Evolutionary conservation across 2,113 vertebrate genomes (phyloP).

Genomic region (Lasiurus cinereus): DNA sequence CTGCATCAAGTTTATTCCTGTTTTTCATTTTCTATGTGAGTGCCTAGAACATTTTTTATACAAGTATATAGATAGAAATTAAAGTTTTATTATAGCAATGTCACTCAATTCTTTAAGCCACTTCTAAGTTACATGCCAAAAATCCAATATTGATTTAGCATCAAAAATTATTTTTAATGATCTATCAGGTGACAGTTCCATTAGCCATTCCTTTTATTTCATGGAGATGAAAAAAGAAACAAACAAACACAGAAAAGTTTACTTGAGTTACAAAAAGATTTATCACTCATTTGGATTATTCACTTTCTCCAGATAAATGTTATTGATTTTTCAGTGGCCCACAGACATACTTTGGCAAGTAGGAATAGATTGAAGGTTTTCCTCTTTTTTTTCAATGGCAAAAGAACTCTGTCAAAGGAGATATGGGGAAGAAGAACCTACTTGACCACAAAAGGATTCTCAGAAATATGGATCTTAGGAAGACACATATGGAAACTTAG

Average conservation of each 20-base stretch:
- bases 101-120: slow-evolving; percentile 65
- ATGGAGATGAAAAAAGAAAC: background rate
- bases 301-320: slow-evolving; percentile 25
- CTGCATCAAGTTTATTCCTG: slow-evolving; percentile 45
- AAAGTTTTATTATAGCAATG: slow-evolving; percentile 54
- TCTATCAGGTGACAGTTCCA: slow-evolving; percentile 31
- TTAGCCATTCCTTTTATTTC: slow-evolving; percentile 50
- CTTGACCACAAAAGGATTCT: background rate
- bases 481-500: background rate
- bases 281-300: slow-evolving; percentile 1
- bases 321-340: background rate
- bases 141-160: slow-evolving; percentile 59
- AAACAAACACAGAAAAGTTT: background rate
- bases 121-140: slow-evolving; percentile 59
- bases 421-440: background rate
- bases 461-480: background rate
- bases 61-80: slow-evolving; percentile 57
- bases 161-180: slow-evolving; percentile 71
- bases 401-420: background rate
- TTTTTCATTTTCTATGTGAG: slow-evolving; percentile 60
- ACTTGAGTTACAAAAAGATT: slow-evolving; percentile 25
- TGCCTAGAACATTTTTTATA: slow-evolving; percentile 58
- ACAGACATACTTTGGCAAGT: background rate
- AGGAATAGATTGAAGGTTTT: background rate
- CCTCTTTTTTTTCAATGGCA: background rate